Percentiles rank a stretch among this genome's conserved stretches.
Conservation (phyloP, 2,888 invertebrate genomes). For the Eupelmus urozonus region DNA sequence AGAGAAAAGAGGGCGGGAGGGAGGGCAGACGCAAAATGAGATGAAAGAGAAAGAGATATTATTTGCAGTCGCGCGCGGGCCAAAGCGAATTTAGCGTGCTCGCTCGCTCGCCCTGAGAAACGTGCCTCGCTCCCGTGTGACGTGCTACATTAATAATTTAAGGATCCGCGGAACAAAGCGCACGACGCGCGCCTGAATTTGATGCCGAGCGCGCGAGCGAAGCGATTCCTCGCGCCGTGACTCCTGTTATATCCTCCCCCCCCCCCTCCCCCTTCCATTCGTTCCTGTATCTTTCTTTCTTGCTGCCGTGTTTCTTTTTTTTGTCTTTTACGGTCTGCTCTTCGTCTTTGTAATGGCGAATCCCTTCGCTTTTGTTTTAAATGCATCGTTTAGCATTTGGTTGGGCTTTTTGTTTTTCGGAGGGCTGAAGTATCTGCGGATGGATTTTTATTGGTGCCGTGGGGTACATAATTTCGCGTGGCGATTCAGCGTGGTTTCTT, state of each 20-base stretch:
- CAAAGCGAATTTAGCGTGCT: constrained; percentile 17
- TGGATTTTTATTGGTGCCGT: no score
- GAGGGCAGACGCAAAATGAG: constrained; percentile 15
- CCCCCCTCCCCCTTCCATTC: not conserved
- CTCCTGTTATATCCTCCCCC: not conserved
- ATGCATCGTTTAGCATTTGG: not conserved
- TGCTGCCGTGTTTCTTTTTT: no score
- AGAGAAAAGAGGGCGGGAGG: constrained; percentile 38
- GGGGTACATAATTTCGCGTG: no score
- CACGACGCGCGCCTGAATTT: constrained; percentile 27
- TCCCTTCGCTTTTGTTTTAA: not conserved
- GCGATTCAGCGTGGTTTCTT: no score
- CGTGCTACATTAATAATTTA: constrained; percentile 66
- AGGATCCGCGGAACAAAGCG: constrained; percentile 62
- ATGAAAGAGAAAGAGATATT: constrained; percentile 48
- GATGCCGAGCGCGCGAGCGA: constrained; percentile 1
- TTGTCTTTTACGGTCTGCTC: not conserved
- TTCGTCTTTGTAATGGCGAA: not conserved
- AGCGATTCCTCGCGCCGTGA: constrained; percentile 2
- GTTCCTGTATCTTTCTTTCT: not conserved
- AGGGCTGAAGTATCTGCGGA: no score
- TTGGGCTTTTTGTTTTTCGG: not conserved
- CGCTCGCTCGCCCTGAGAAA: not conserved
- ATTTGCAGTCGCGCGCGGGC: constrained; percentile 1
- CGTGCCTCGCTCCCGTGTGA: constrained; percentile 44